These are phyloP conservation scores for Odiellus spinosus DNA, from an alignment of 2,888 invertebrate species.

Conservation along the genomic window DNA sequence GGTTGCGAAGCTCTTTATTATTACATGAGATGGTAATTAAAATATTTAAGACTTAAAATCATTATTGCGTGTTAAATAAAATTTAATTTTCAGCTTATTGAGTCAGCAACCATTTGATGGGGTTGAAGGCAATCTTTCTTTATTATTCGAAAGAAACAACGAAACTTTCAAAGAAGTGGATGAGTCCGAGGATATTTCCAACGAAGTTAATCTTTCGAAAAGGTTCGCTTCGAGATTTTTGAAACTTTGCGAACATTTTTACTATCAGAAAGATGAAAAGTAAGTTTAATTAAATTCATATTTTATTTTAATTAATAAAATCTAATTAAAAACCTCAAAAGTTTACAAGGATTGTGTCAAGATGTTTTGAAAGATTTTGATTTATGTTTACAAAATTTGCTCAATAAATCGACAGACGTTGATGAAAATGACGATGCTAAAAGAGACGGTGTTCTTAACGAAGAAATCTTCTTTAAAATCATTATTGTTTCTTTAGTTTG, in stretches of 20 bases:
- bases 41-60: neutral
- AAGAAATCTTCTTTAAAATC: slow-evolving; percentile 63
- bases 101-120: slow-evolving; percentile 72
- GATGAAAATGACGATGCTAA: too few relatives aligned
- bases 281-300: slow-evolving; percentile 2
- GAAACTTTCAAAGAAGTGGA: slow-evolving; percentile 10
- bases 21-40: slow-evolving; percentile 61
- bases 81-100: slow-evolving; percentile 26
- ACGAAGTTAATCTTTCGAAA: neutral
- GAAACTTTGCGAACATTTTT: slow-evolving; percentile 17
- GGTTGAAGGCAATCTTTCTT: slow-evolving; percentile 67
- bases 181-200: slow-evolving; percentile 2
- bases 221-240: slow-evolving; percentile 22
- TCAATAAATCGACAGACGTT: too few relatives aligned
- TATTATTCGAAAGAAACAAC: slow-evolving; percentile 38
- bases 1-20: slow-evolving; percentile 75
- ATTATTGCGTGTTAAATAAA: neutral
- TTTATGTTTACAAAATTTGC: too few relatives aligned
- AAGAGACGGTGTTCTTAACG: slow-evolving; percentile 16
- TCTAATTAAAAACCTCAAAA: neutral
- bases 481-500: slow-evolving; percentile 64
- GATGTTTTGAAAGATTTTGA: slow-evolving; percentile 13
- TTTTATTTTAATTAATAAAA: neutral
- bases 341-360: slow-evolving; percentile 11
- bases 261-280: slow-evolving; percentile 11